phyloP scores from a whole-genome alignment of 2,113 vertebrate genomes.

The Gambusia affinis region DNA sequence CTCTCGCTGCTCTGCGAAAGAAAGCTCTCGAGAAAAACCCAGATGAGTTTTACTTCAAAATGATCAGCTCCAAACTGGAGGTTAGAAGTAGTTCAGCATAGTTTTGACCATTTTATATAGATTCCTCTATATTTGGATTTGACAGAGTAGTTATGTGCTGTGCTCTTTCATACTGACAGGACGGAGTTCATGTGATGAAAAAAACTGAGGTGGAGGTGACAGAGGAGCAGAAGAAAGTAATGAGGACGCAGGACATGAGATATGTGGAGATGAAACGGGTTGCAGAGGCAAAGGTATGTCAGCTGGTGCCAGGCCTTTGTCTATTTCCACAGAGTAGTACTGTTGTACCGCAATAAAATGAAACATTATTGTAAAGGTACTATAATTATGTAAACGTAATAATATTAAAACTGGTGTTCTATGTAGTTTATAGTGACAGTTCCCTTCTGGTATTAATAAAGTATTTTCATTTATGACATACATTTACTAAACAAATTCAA shows the following conservation, averaged over 20 bases:
- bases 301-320: neutral
- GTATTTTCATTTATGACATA: neutral
- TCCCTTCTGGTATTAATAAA: too few relatives aligned
- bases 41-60: conserved; percentile 97
- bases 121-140: neutral
- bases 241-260: conserved; percentile 92
- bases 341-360: neutral
- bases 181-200: conserved; percentile 87
- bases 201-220: conserved; percentile 82
- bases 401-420: too few relatives aligned
- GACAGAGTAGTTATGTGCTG: too few relatives aligned
- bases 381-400: neutral
- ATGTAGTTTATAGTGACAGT: too few relatives aligned
- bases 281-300: conserved; percentile 83
- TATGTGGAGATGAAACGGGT: conserved; percentile 97
- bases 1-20: conserved; percentile 87
- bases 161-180: conserved; percentile 71
- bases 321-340: neutral
- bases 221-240: conserved; percentile 90
- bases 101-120: neutral
- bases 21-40: conserved; percentile 95
- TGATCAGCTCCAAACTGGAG: conserved; percentile 87
- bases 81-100: conserved; percentile 62
- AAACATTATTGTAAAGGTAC: neutral
- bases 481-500: neutral